phyloP scores from a whole-genome alignment of 2,888 invertebrate species.

The Phorcus lineatus region DNA sequence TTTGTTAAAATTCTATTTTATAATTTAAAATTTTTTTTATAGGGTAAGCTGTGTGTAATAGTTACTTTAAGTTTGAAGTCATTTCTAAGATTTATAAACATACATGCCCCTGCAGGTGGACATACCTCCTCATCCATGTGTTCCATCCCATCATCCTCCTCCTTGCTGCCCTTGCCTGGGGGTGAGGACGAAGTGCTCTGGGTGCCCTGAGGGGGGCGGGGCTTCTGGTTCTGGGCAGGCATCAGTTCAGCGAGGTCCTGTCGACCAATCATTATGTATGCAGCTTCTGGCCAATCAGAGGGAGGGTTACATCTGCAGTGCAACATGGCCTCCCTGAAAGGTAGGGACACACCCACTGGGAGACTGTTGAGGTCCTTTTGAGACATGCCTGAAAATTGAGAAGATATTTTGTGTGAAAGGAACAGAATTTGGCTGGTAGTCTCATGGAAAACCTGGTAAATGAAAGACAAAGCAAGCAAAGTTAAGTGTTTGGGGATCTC shows the following conservation, averaged over 20 bases:
- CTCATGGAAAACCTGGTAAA: too few species aligned
- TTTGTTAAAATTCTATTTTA: too few species aligned
- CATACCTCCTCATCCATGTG: constrained; percentile 76
- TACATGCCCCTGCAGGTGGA: neutral
- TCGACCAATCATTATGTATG: constrained; percentile 82
- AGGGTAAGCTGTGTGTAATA: too few species aligned
- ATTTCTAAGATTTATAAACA: too few species aligned
- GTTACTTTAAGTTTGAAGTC: too few species aligned
- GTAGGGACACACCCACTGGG: constrained; percentile 83
- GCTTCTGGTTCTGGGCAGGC: constrained; percentile 40
- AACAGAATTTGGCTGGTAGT: too few species aligned
- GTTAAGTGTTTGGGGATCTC: too few species aligned
- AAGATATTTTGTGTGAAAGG: neutral
- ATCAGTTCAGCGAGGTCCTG: constrained; percentile 70
- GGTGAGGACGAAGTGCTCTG: constrained; percentile 41
- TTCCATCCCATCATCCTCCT: constrained; percentile 83
- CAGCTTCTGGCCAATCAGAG: constrained; percentile 83
- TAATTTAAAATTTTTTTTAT: too few species aligned
- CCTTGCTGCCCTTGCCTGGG: constrained; percentile 70
- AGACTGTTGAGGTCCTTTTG: constrained; percentile 84
- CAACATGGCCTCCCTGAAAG: constrained; percentile 83
- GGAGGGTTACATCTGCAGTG: constrained; percentile 84
- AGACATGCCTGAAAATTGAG: constrained; percentile 77
- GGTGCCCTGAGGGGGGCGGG: constrained; percentile 42
- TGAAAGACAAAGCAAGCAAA: too few species aligned